Base-by-base conservation (phyloP, 2,888 invertebrate genomes). In the Caradrina kadenii region DNA sequence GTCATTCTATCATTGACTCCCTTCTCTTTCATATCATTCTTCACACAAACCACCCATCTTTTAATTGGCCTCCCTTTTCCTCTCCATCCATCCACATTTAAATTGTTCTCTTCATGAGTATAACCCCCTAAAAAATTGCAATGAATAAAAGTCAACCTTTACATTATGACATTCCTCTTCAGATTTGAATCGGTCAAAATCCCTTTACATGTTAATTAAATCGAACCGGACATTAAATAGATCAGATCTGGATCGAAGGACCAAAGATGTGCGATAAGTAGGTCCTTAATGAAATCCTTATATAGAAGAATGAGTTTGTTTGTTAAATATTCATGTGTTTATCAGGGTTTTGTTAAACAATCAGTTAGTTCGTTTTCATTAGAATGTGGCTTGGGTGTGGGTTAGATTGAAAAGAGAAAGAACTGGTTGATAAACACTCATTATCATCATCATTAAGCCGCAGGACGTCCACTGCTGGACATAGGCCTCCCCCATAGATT, bases 211-310 rank as follows among this genome's bases (percentile, higher is more conserved):
- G 39, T 68, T 70, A 78, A 67, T 70, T 77, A 83, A 82, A 64
- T 22, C 63, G 11, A 80, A 69, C 71, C 73, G 76, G 76, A 82
- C 81, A 31, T 80, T 66, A 70, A 69, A 58, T 68, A 76, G 73
- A 76, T 76, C 68, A 66, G 81, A 82, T 86, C 72, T 21, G 73
- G 78, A 85, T 84, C 84, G 53, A 84, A 84, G 84, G 82, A 79
- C 80, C 70, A 70, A 65, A 35, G 74, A 79, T 79, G 63, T 58
- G 48, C 63, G 82, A 79, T 80, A 76, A 72, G 64, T 39, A 39
- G 3, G 76, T 58, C 67, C 62, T 65, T 87, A 88, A 88, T 87
- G 85, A 86, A 84, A 86, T 77, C 83, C 82, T 83, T 87, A 75
- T 86, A 82, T 72, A 81, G 87, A 76, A 81, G 78, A 83, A 72